Base-by-base conservation (phyloP, 2,888 invertebrate species). In the Phyllotreta striolata region DNA sequence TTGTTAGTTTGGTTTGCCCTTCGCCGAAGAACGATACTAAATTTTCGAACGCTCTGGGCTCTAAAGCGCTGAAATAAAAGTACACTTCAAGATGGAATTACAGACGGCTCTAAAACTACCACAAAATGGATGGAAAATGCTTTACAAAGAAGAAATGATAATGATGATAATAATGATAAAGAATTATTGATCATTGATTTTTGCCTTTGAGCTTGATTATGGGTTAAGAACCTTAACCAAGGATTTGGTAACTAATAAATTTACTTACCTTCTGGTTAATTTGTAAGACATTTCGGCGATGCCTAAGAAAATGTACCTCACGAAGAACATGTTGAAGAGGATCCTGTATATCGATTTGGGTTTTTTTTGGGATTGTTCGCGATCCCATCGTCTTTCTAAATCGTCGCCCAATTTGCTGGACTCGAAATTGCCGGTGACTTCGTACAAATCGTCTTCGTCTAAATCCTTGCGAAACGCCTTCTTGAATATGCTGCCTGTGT, bases 401-500 rank as follows among this genome's bases (percentile, higher is more conserved):
- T 66, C 57, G 51, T 71, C 69, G 0, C 70, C 73, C n/a, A 70
- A 63, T 58, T 59, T 52, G 41, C 70, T 66, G 1, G 73, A 72
- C 14, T 44, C 49, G 39, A 67, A 84, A 24, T 81, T 80, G 44
- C 81, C 78, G n/a, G 85, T 78, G 44, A 85, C 83, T 70, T 84
- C 81, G 70, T 85, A 87, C 12, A 88, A 76, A 73, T 88, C 88
- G 40, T 84, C 80, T 43, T 85, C 84, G 72, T 86, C 85, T 39
- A 91, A 84, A 70, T 89, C 89, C 12, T 86, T 83, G 58, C 82
- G 85, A 68, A 85, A 85, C 5, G 90, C 90, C 61, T 86, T 83
- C 78, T 85, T 86, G 73, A 90, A 89, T 4, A 86, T 85, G 67
- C 86, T 85, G 59, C 87, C 78, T 0, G 89, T 85, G 87, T 89